Conservation (phyloP, 2,888 invertebrate species). For the Melieria picta region DNA sequence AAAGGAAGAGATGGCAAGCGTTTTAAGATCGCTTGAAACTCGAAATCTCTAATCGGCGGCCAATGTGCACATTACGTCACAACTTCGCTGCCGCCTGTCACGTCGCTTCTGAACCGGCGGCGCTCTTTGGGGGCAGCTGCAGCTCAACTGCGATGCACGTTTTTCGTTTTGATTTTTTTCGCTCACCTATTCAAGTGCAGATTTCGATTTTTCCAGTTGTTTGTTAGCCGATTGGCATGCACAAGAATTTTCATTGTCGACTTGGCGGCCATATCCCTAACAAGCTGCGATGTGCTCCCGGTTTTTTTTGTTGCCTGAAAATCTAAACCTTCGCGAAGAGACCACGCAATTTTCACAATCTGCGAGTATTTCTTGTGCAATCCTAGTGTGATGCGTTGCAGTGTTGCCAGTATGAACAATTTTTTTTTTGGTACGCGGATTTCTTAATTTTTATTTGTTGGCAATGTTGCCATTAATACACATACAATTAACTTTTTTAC, state of each 20-base stretch:
- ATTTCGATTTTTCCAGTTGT: slow-evolving; percentile 12
- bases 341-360: slow-evolving; percentile 14
- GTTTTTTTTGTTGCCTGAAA: too few relatives aligned
- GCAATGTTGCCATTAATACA: too few relatives aligned
- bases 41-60: background rate
- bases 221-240: slow-evolving; percentile 5
- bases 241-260: slow-evolving; percentile 6
- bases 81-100: slow-evolving; percentile 7
- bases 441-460: too few relatives aligned
- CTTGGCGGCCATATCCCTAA: slow-evolving; percentile 20
- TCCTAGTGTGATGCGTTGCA: slow-evolving; percentile 6
- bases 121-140: background rate
- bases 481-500: too few relatives aligned
- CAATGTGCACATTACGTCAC: slow-evolving; percentile 27
- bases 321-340: background rate
- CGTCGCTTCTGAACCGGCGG: slow-evolving; percentile 22
- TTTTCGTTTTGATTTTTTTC: background rate
- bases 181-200: slow-evolving; percentile 20
- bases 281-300: background rate
- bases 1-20: background rate
- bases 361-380: slow-evolving; percentile 33
- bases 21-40: background rate
- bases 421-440: too few relatives aligned
- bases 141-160: too few relatives aligned
- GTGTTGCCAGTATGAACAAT: too few relatives aligned